A percentile compares a stretch with the other conserved stretches of the same genome.
phyloP scores from a whole-genome alignment of 2,113 vertebrate species.

The Platichthys stellatus region DNA sequence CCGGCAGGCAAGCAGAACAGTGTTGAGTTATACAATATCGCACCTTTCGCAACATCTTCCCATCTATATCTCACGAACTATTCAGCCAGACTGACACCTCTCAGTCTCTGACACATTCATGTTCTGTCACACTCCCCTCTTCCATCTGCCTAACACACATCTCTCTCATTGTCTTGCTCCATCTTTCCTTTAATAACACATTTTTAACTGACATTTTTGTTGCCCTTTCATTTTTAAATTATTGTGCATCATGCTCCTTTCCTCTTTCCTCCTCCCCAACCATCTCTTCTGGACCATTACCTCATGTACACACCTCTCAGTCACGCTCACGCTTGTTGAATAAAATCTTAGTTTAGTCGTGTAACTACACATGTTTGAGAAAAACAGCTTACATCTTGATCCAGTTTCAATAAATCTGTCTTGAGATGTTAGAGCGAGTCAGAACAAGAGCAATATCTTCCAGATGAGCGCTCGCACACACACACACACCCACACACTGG shows the following conservation, averaged over 20 bases:
- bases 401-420: conserved; percentile 9
- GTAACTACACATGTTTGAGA: neutral
- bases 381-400: neutral
- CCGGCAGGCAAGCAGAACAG: conserved; percentile 18
- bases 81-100: conserved; percentile 21
- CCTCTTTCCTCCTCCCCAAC: neutral
- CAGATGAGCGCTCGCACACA: neutral
- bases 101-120: conserved; percentile 54
- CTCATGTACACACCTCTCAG: neutral
- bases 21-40: conserved; percentile 47
- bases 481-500: neutral
- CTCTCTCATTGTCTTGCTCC: conserved; percentile 38
- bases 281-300: neutral
- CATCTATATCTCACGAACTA: conserved; percentile 55
- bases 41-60: conserved; percentile 42
- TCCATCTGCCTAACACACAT: conserved; percentile 60
- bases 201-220: neutral
- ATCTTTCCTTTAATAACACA: conserved; percentile 16
- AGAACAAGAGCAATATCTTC: neutral
- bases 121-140: conserved; percentile 53
- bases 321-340: neutral
- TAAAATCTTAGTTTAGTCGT: neutral
- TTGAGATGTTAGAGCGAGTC: neutral
- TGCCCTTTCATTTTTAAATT: neutral
- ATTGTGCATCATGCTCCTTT: neutral